Conservation (phyloP, 2,888 invertebrate genomes). For the Dendrolimus houi region DNA sequence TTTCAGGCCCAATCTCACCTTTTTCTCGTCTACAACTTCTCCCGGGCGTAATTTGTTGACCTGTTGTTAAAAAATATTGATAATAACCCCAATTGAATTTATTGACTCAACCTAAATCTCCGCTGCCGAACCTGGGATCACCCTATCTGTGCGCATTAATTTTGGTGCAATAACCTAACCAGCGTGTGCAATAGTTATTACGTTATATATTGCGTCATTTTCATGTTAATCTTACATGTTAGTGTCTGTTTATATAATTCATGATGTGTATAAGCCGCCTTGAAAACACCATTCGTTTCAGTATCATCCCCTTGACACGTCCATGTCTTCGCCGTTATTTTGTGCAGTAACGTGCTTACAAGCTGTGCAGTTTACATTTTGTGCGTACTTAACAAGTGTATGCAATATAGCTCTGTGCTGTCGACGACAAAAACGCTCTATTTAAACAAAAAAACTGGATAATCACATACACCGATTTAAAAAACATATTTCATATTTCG, state of each 20-base stretch:
- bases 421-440: constrained; percentile 53
- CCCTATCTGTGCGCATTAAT: constrained; percentile 32
- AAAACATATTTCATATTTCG: constrained; percentile 2
- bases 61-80: constrained; percentile 75
- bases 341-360: constrained; percentile 67
- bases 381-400: constrained; percentile 63
- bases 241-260: constrained; percentile 42
- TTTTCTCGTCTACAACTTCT: constrained; percentile 94
- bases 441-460: constrained; percentile 38
- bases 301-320: constrained; percentile 28
- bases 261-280: constrained; percentile 43
- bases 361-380: constrained; percentile 71
- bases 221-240: constrained; percentile 59
- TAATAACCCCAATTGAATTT: constrained; percentile 48
- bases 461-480: constrained; percentile 37
- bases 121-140: constrained; percentile 62
- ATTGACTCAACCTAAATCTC: constrained; percentile 51
- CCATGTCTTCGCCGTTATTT: constrained; percentile 45
- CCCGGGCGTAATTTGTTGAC: constrained; percentile 95
- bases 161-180: constrained; percentile 54
- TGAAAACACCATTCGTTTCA: constrained; percentile 42
- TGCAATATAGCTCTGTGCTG: constrained; percentile 65
- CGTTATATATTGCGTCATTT: constrained; percentile 52
- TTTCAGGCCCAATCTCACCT: constrained; percentile 84
- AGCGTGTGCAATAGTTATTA: constrained; percentile 66